A percentile compares a stretch with the other conserved stretches of the same genome.
Conservation (phyloP, 2,113 vertebrate species). For the Candoia aspera region DNA sequence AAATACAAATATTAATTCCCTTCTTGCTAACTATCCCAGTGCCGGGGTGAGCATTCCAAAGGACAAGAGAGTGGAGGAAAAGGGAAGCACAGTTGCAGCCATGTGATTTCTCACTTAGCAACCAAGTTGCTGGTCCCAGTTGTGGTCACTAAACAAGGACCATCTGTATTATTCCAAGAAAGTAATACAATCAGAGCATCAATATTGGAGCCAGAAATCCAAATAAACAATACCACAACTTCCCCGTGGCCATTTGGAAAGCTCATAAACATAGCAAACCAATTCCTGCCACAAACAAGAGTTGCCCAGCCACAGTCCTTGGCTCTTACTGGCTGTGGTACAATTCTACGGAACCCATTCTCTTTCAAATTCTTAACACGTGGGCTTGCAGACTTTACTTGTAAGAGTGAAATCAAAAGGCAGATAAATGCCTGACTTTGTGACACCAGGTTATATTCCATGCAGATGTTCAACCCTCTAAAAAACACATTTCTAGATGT, state of each 20-base stretch:
- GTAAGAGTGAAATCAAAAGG: conserved; percentile 8
- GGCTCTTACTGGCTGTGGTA: neutral
- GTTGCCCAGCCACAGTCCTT: neutral
- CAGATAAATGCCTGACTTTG: conserved; percentile 10
- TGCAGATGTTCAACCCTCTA: conserved; percentile 39
- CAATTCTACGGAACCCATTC: neutral
- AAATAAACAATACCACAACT: neutral
- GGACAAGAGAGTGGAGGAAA: neutral
- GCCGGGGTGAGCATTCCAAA: neutral
- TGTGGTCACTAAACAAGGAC: neutral
- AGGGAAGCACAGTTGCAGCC: neutral
- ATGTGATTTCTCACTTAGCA: neutral
- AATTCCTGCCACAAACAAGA: neutral
- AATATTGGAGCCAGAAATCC: neutral
- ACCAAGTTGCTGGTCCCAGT: neutral
- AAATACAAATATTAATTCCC: neutral
- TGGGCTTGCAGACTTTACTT: conserved; percentile 8
- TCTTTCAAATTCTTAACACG: neutral
- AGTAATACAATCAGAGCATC: neutral
- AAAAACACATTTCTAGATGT: conserved; percentile 25
- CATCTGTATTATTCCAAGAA: neutral
- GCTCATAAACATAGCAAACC: neutral
- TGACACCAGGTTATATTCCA: neutral
- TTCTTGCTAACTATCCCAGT: neutral
- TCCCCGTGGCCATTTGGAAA: neutral